phyloP scores from a whole-genome alignment of 30 jellyfish, hydroid and myxozoan species.

The Turritopsis rubra region DNA sequence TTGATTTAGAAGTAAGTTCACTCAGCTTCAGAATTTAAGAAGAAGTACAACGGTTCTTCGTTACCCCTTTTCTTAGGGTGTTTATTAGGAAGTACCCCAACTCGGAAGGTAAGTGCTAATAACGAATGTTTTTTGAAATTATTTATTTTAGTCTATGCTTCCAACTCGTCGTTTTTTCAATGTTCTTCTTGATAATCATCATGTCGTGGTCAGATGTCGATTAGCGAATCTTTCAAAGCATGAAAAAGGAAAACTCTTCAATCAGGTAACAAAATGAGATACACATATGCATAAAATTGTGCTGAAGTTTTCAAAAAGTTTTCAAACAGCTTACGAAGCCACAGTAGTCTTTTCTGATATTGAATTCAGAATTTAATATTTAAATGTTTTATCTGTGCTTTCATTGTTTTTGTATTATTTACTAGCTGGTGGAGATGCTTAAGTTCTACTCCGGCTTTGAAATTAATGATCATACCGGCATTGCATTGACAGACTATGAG shows the following conservation, averaged over 20 bases:
- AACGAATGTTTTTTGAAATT: too few species aligned
- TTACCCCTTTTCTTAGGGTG: too few species aligned
- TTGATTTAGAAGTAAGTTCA: constrained; percentile 79
- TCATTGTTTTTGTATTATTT: neutral
- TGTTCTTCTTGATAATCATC: constrained; percentile 90
- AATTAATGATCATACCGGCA: constrained; percentile 87
- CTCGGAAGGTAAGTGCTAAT: too few species aligned
- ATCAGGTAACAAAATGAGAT: constrained; percentile 64
- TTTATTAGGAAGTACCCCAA: too few species aligned
- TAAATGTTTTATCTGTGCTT: too few species aligned
- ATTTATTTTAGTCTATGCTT: constrained; percentile 53
- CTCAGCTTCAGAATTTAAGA: too few species aligned
- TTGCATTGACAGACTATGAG: constrained; percentile 82
- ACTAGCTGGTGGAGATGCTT: constrained; percentile 69
- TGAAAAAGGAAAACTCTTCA: constrained; percentile 72
- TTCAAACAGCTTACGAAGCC: too few species aligned
- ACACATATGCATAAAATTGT: neutral
- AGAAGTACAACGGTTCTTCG: too few species aligned
- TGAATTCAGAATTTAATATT: too few species aligned
- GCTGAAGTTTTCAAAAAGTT: too few species aligned
- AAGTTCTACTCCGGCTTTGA: constrained; percentile 89
- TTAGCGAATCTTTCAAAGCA: constrained; percentile 65
- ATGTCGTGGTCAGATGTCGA: constrained; percentile 89
- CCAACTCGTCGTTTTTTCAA: constrained; percentile 93
- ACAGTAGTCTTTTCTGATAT: too few species aligned